phyloP scores from a whole-genome alignment of 2,888 invertebrate species.

The Meiosimyza decipiens region DNA sequence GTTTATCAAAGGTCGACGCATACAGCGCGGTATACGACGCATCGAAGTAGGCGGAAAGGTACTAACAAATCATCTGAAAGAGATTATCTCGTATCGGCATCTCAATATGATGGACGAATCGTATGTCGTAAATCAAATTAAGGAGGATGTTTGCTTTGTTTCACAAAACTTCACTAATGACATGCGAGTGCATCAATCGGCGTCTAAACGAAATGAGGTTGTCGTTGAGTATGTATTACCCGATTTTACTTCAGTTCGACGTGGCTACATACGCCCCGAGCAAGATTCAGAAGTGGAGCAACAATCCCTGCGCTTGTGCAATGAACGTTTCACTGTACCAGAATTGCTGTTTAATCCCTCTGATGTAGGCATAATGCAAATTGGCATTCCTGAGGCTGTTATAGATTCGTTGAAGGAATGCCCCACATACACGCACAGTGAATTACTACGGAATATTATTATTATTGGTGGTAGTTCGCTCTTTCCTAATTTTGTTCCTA shows the following conservation, averaged over 20 bases:
- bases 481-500: slow-evolving; percentile 86
- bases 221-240: slow-evolving; percentile 93
- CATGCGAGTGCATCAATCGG: slow-evolving; percentile 75
- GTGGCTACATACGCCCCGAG: slow-evolving; percentile 73
- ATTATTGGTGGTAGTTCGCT: slow-evolving; percentile 83
- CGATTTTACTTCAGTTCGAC: slow-evolving; percentile 89
- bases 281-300: slow-evolving; percentile 67
- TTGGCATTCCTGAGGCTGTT: slow-evolving; percentile 93
- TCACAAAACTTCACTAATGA: slow-evolving; percentile 85
- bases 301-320: slow-evolving; percentile 87
- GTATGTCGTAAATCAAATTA: slow-evolving; percentile 97
- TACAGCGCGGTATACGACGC: slow-evolving; percentile 78
- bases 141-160: slow-evolving; percentile 97
- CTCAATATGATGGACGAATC: slow-evolving; percentile 99
- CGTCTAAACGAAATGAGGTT: slow-evolving; percentile 76
- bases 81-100: slow-evolving; percentile 95
- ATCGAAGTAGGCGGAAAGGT: slow-evolving; percentile 97
- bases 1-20: slow-evolving; percentile 82
- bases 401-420: slow-evolving; percentile 80
- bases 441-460: slow-evolving; percentile 84
- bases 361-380: slow-evolving; percentile 89
- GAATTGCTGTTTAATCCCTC: slow-evolving; percentile 95
- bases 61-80: slow-evolving; percentile 96
- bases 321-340: slow-evolving; percentile 94
- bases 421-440: slow-evolving; percentile 79